phyloP scores from a whole-genome alignment of 2,797 vertebrate genomes.

The Lithobates sylvaticus region DNA sequence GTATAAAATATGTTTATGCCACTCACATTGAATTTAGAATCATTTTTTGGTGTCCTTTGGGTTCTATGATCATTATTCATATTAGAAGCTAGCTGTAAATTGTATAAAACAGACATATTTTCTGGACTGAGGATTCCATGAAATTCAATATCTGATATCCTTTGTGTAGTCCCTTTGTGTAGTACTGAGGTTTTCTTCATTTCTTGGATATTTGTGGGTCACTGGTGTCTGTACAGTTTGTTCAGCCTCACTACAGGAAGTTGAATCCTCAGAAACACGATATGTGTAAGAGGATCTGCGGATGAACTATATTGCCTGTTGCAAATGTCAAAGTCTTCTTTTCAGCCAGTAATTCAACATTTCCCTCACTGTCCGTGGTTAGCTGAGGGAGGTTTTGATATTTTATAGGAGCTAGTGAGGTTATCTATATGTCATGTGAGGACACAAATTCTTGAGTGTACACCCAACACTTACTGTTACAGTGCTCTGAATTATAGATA shows the following conservation, averaged over 20 bases:
- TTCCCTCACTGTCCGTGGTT: background rate
- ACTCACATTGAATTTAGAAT: slow-evolving; percentile 13
- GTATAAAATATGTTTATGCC: slow-evolving; percentile 33
- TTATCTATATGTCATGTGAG: slow-evolving; percentile 14
- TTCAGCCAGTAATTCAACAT: slow-evolving; percentile 16
- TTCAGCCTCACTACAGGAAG: slow-evolving; percentile 28
- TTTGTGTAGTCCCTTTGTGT: slow-evolving; percentile 24
- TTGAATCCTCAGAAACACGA: slow-evolving; percentile 24
- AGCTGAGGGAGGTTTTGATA: slow-evolving; percentile 23
- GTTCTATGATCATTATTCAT: slow-evolving; percentile 38
- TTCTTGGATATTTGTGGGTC: slow-evolving; percentile 29
- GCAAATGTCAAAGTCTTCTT: slow-evolving; percentile 37
- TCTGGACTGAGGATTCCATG: slow-evolving; percentile 27
- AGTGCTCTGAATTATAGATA: background rate
- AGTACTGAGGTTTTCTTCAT: slow-evolving; percentile 26
- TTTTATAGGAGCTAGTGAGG: slow-evolving; percentile 20
- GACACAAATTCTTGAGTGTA: background rate
- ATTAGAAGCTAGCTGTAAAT: slow-evolving; percentile 43
- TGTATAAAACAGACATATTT: slow-evolving; percentile 26
- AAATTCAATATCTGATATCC: slow-evolving; percentile 46
- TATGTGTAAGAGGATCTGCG: slow-evolving; percentile 16
- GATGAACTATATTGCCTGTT: slow-evolving; percentile 29
- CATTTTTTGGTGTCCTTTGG: slow-evolving; percentile 24
- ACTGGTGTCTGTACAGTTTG: slow-evolving; percentile 36
- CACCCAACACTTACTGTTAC: background rate